Evolutionary conservation across 2,888 invertebrate species (phyloP), one percentile per base, ranked within the genome.

Genomic region (Ophioninae sp.): DNA sequence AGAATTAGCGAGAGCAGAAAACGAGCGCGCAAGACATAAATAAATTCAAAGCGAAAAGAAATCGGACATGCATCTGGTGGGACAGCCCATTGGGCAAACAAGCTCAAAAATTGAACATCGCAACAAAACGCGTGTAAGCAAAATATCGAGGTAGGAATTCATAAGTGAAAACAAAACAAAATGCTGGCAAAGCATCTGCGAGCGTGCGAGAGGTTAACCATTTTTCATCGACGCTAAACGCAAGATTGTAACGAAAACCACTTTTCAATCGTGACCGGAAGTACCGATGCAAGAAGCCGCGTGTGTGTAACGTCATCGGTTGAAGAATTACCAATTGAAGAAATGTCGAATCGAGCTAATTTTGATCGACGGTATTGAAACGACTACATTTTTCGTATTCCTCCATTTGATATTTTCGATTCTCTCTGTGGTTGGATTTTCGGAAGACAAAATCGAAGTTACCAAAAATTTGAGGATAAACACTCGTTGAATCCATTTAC

Each of bases 1-100:
- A n/a, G 13, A 0, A 72, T 37, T 50, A 20, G 41, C 41, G 5
- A 57, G n/a, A 39, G 20, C 8, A 20, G 6, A 20, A 6, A 39
- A 10, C 56, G 59, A 57, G 23, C 37, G 41, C 59, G 23, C 44
- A 77, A 20, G 30, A 44, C 41, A 56, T 2, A 39, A n/a, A 23
- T 23, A 50, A 72, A 61, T 7, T 59, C 50, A 30, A 72, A 64
- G 73, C n/a, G 41, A 56, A 65, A 59, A 65, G 8, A 50, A 82
- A 21, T 57, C 41, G 50, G 50, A 74, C 75, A 78, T 77, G 78
- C 79, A 59, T 57, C 44, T 67, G 76, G 73, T 74, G 70, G 23
- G 21, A 56, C 41, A 30, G 8, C 6, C 37, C 37, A 37, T 17
- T 37, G 10, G 20, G 61, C 2, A 0, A 20, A 30, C 56, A 70